A percentile compares a stretch with the other conserved stretches of the same genome.
These are phyloP conservation scores for Actenoides hombroni DNA, from an alignment of 2,113 vertebrate genomes.

Conservation along the genomic window DNA sequence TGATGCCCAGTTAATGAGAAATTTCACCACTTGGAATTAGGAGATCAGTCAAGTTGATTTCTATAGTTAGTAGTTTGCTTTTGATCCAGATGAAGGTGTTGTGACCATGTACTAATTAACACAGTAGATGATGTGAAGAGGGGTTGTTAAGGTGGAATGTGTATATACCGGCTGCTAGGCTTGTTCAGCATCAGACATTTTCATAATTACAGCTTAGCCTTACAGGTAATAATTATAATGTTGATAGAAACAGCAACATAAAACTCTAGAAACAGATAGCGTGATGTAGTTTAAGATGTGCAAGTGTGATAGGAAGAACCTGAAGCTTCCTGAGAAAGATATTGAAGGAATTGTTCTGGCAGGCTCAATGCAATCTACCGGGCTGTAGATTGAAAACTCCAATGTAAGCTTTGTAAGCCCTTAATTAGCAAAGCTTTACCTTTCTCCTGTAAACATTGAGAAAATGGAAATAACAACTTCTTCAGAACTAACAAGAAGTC, in stretches of 20 bases:
- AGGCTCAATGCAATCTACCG: not conserved
- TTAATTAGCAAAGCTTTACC: not conserved
- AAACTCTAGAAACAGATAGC: not conserved
- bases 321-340: not conserved
- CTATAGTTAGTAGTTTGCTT: not conserved
- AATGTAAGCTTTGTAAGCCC: not conserved
- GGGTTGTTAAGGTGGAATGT: slow-evolving; percentile 10
- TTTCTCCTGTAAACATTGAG: not conserved
- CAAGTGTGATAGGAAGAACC: not conserved
- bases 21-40: not conserved
- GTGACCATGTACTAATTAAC: not conserved
- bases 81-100: not conserved
- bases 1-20: not conserved
- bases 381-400: not conserved
- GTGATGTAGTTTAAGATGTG: not conserved
- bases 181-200: not conserved
- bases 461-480: not conserved
- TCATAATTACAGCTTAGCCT: not conserved
- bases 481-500: not conserved
- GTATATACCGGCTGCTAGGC: not conserved
- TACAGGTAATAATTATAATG: not conserved
- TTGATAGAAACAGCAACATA: not conserved
- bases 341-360: not conserved
- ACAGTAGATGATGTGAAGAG: not conserved
- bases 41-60: not conserved